Base-by-base conservation (phyloP, 2,888 invertebrate genomes). In the Caradrina kadenii region DNA sequence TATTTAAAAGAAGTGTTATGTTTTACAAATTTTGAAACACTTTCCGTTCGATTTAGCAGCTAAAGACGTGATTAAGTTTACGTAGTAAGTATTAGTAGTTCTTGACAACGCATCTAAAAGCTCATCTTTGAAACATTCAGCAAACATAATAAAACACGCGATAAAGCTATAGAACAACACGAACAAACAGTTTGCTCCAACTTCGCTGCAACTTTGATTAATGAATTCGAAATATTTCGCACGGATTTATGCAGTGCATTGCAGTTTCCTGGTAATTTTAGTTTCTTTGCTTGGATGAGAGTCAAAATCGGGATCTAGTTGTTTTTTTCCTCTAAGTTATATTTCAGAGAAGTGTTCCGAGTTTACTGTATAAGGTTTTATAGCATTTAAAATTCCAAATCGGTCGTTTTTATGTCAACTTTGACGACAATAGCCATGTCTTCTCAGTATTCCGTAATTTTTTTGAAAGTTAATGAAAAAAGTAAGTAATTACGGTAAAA, bases 401-500 rank as follows among this genome's bases (percentile, higher is more conserved):
- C 52, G 54, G 48, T 55, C 50, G 50, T 54, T 54, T 61, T 80
- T 52, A 53, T 76, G 58, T 69, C 70, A 69, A 45, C 26, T 50
- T 53, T 21, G 52, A 53, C 72, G 58, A 76, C 76, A 76, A 76
- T 61, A 54, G 39, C 15, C 19, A 22, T n/a, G n/a, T 39, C 21
- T 19, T 35, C 39, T 65, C 31, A 39, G 60, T 45, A 45, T 4
- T 45, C 45, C 17, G 45, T n/a, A 42, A 39, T 11, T 56, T 63
- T n/a, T 70, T 65, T 66, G 58, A 80, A 75, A 78, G 55, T 63
- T 56, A 39, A 19, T 50, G 19, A 62, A 73, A 63, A 68, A 69
- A 52, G 17, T 17, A 42, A 2, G 39, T 69, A 65, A 69, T 80
- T 71, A 81, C 81, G 74, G 72, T 83, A 81, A 79, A 83, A 65